phyloP scores from a whole-genome alignment of 2,888 invertebrate species.

The Endomychus coccineus region DNA sequence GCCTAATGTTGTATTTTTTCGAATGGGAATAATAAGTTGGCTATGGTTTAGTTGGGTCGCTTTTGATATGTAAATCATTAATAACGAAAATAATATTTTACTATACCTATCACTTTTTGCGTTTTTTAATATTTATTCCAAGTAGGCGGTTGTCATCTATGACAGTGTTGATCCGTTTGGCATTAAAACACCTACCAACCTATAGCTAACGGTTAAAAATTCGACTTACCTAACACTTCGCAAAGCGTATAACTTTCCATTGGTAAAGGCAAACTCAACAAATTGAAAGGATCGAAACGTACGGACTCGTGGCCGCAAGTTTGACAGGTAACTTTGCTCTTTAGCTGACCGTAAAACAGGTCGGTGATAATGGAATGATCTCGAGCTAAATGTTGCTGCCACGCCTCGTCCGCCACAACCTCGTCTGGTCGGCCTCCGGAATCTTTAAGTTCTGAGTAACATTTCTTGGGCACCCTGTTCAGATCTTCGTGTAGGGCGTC shows the following conservation, averaged over 20 bases:
- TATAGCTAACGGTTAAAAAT: too few species aligned
- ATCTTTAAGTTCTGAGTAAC: conserved; percentile 66
- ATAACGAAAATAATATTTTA: too few species aligned
- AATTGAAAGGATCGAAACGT: conserved; percentile 87
- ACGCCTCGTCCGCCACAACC: conserved; percentile 65
- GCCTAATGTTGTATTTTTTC: too few species aligned
- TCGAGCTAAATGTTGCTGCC: conserved; percentile 73
- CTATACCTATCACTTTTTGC: too few species aligned
- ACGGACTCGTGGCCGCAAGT: conserved; percentile 78
- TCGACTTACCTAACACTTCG: conserved; percentile 58
- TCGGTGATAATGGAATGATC: conserved; percentile 86
- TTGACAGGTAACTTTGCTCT: conserved; percentile 76
- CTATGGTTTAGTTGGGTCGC: too few species aligned
- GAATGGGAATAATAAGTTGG: too few species aligned
- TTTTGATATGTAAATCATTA: too few species aligned
- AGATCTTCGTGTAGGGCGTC: conserved; percentile 90
- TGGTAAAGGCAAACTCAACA: conserved; percentile 79
- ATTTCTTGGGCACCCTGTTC: conserved; percentile 66
- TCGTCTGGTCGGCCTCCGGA: conserved; percentile 72
- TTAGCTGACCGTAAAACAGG: conserved; percentile 86
- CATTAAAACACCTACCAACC: conserved; percentile 1
- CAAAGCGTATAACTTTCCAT: conserved; percentile 78
- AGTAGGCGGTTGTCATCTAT: too few species aligned
- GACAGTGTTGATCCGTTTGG: too few species aligned
- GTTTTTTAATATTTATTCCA: too few species aligned